These are phyloP conservation scores for Molossus molossus DNA, from an alignment of 2,797 vertebrate genomes.

Conservation along the genomic window DNA sequence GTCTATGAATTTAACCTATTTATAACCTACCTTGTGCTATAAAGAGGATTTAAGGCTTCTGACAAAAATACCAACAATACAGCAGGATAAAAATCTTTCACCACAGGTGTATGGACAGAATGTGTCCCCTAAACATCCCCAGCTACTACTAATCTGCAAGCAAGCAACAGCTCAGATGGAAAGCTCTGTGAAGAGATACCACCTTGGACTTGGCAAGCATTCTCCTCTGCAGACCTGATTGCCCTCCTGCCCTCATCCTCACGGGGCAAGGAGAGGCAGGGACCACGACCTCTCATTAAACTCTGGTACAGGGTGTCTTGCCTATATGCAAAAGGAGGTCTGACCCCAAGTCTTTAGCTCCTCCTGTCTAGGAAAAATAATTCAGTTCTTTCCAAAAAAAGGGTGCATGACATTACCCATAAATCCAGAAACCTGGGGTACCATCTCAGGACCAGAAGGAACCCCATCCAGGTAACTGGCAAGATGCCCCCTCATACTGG, in stretches of 20 bases:
- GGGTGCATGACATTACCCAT: not conserved
- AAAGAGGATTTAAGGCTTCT: slow-evolving; percentile 33
- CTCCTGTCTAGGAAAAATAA: slow-evolving; percentile 20
- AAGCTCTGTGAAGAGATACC: slow-evolving; percentile 33
- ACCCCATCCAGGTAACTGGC: not conserved
- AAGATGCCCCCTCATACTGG: not conserved
- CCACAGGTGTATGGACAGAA: not conserved
- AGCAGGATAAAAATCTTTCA: slow-evolving; percentile 62
- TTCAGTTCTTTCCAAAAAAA: slow-evolving; percentile 33
- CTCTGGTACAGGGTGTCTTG: not conserved
- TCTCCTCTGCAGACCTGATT: not conserved
- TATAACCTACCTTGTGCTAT: slow-evolving; percentile 39
- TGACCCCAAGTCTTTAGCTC: not conserved
- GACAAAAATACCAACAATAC: slow-evolving; percentile 64
- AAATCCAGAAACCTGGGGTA: not conserved
- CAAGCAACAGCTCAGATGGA: not conserved
- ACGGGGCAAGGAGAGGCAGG: not conserved
- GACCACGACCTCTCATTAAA: not conserved
- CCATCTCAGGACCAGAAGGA: not conserved
- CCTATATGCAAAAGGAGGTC: not conserved
- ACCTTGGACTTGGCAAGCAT: not conserved
- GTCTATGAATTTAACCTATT: slow-evolving; percentile 53
- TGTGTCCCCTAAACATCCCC: slow-evolving; percentile 12
- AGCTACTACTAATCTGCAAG: not conserved
- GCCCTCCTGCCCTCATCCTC: not conserved